phyloP scores from a whole-genome alignment of 1,140 invertebrate genomes.

The Stegodyphus mimosarum region DNA sequence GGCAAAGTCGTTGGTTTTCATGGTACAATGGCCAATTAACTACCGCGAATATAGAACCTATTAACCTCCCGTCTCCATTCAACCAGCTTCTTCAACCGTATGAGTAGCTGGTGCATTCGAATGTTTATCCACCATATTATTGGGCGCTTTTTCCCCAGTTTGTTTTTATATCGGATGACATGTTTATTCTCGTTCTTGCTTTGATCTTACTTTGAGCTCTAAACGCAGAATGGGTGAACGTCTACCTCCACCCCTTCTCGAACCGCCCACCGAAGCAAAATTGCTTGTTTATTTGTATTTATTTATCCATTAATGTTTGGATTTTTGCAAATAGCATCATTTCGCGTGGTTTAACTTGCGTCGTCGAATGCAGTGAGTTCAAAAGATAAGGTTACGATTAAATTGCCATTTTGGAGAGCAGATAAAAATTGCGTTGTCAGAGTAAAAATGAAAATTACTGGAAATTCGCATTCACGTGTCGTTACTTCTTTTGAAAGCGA shows the following conservation, averaged over 20 bases:
- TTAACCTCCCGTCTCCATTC: slow-evolving; percentile 31
- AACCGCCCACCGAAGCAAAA: slow-evolving; percentile 18
- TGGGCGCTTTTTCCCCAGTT: slow-evolving; percentile 8
- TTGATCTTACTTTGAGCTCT: slow-evolving; percentile 40
- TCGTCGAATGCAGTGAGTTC: slow-evolving; percentile 6
- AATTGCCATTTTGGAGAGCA: slow-evolving; percentile 42
- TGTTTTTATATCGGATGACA: slow-evolving; percentile 36
- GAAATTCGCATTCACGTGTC: slow-evolving; percentile 46
- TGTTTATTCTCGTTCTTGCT: slow-evolving; percentile 1
- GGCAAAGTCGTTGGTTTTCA: slow-evolving; percentile 49
- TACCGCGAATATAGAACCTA: slow-evolving; percentile 43
- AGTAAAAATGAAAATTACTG: slow-evolving; percentile 44
- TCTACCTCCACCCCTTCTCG: background rate
- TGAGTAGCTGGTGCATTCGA: slow-evolving; percentile 29
- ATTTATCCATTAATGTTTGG: slow-evolving; percentile 35
- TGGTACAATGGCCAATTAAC: slow-evolving; percentile 57
- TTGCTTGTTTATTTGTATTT: slow-evolving; percentile 49
- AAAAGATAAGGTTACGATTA: slow-evolving; percentile 29
- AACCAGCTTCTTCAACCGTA: slow-evolving; percentile 31
- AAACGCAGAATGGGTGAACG: background rate
- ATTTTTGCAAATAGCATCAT: slow-evolving; percentile 32
- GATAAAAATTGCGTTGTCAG: slow-evolving; percentile 17
- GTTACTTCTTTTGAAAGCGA: slow-evolving; percentile 39
- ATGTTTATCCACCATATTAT: slow-evolving; percentile 8
- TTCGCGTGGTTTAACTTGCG: slow-evolving; percentile 41